These are phyloP conservation scores for Atherix ibis DNA, from an alignment of 2,888 invertebrate genomes.

Conservation along the genomic window DNA sequence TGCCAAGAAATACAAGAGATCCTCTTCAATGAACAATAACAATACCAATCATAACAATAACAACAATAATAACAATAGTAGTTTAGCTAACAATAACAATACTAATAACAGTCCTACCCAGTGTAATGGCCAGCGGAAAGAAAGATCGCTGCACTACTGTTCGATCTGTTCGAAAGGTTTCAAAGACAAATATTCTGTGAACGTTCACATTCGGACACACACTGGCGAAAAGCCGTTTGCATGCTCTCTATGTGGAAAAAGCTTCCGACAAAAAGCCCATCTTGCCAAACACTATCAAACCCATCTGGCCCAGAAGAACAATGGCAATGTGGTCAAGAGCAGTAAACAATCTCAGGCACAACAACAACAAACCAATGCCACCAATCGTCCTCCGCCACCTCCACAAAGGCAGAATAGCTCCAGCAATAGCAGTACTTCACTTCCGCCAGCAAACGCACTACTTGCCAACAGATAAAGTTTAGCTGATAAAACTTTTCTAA, in stretches of 20 bases:
- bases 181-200: conserved; percentile 93
- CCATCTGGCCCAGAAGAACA: conserved; percentile 73
- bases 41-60: conserved; percentile 19
- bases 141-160: conserved; percentile 79
- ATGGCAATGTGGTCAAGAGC: conserved; percentile 41
- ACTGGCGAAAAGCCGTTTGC: conserved; percentile 96
- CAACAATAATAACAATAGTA: conserved; percentile 19
- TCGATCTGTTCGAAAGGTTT: conserved; percentile 87
- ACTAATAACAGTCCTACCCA: conserved; percentile 23
- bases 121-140: conserved; percentile 63
- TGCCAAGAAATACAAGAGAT: conserved; percentile 55
- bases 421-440: conserved; percentile 4
- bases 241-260: conserved; percentile 85
- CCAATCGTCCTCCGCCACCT: conserved; percentile 10
- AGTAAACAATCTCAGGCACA: conserved; percentile 21
- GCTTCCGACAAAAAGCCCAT: conserved; percentile 83
- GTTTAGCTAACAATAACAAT: conserved; percentile 21
- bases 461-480: conserved; percentile 29
- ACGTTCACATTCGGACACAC: conserved; percentile 94
- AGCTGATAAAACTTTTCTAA: too few species aligned
- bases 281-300: conserved; percentile 87
- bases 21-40: conserved; percentile 27
- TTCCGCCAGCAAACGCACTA: conserved; percentile 28
- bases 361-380: conserved; percentile 2
- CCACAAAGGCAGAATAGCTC: conserved; percentile 13